These are phyloP conservation scores for Hystrix cristata DNA, from an alignment of 2,113 vertebrate genomes.

Conservation along the genomic window DNA sequence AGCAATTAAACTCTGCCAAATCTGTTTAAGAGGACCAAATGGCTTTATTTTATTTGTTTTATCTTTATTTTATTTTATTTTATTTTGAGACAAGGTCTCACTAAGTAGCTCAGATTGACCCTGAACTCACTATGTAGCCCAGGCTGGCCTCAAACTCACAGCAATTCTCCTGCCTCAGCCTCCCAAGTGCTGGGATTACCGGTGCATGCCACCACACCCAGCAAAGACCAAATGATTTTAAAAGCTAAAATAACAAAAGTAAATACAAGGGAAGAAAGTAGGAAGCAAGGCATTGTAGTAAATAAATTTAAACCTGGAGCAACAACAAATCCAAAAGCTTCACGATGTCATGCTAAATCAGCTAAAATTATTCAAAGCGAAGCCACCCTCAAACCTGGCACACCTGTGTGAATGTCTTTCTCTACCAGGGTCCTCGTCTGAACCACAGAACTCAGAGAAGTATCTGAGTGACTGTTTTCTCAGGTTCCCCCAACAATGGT, in stretches of 20 bases:
- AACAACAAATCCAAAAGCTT: neutral
- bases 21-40: neutral
- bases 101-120: neutral
- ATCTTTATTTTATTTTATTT: too few species aligned
- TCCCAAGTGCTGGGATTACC: neutral
- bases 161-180: neutral
- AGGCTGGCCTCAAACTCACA: neutral
- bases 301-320: neutral
- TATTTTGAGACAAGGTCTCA: too few species aligned
- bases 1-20: neutral
- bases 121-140: neutral
- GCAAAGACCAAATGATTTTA: too few species aligned
- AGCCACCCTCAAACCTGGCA: neutral
- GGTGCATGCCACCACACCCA: neutral
- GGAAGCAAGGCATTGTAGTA: neutral
- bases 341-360: neutral
- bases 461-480: conserved; percentile 7
- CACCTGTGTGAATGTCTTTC: neutral
- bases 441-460: neutral
- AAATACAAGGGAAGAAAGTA: neutral
- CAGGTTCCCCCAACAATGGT: neutral
- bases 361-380: neutral
- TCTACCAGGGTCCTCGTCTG: neutral
- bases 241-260: neutral
- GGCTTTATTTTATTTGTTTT: too few species aligned